Conservation (phyloP, 1,140 invertebrate species). For the Drosophila pseudoobscura region DNA sequence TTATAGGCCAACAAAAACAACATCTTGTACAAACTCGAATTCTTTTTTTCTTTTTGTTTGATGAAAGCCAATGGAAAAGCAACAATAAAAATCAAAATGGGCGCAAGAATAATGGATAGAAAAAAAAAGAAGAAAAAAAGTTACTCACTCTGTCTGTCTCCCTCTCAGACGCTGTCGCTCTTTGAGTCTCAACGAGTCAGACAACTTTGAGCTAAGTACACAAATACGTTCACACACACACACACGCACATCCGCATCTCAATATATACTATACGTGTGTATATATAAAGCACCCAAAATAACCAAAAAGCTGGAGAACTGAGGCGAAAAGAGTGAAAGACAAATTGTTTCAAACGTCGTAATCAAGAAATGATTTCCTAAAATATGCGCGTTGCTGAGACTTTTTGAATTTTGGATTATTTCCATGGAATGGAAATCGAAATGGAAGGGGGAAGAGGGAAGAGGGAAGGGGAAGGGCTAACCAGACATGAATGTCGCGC, state of each 20-base stretch:
- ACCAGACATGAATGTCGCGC: neutral
- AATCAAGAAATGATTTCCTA: constrained; percentile 82
- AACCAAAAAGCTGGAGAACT: constrained; percentile 60
- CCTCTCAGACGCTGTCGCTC: no score
- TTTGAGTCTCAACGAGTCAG: constrained; percentile 69
- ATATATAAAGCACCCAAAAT: constrained; percentile 52
- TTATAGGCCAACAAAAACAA: constrained; percentile 49
- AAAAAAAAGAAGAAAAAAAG: constrained; percentile 34
- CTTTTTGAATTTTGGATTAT: constrained; percentile 78
- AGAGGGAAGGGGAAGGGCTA: neutral
- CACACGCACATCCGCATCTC: neutral
- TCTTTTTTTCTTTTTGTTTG: constrained; percentile 34
- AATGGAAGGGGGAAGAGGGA: no score
- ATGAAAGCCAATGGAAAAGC: constrained; percentile 76
- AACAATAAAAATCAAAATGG: constrained; percentile 76
- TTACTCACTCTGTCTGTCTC: constrained; percentile 36
- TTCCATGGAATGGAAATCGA: constrained; percentile 52
- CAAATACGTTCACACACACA: constrained; percentile 39
- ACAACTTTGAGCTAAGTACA: constrained; percentile 71
- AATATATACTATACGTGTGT: constrained; percentile 20
- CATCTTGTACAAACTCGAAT: constrained; percentile 27
- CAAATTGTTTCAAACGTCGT: constrained; percentile 81
- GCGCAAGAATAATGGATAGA: constrained; percentile 75
- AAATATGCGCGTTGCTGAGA: constrained; percentile 20
- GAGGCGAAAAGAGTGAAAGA: constrained; percentile 77